Conservation (phyloP, 1,140 invertebrate species). For the Bombyx mandarina region DNA sequence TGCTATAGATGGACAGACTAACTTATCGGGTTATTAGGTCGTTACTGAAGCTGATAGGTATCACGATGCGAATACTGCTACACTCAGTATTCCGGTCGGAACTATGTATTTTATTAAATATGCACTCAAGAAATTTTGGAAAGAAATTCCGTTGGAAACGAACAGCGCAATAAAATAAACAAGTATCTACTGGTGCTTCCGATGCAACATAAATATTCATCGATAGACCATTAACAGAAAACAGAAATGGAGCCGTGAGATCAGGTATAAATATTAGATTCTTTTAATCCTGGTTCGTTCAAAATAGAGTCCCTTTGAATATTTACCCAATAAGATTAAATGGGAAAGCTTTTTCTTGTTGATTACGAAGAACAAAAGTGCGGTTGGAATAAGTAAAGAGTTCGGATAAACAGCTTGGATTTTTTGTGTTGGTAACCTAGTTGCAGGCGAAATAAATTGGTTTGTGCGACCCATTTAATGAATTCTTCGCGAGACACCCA, state of each 20-base stretch:
- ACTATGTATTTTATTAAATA: too few relatives aligned
- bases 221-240: neutral
- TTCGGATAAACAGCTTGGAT: constrained; percentile 17
- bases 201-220: neutral
- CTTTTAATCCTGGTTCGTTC: neutral
- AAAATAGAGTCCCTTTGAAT: constrained; percentile 15
- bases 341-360: constrained; percentile 30
- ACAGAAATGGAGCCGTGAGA: neutral
- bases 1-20: too few relatives aligned
- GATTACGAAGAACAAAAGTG: constrained; percentile 26
- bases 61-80: too few relatives aligned
- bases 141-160: too few relatives aligned
- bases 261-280: neutral
- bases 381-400: constrained; percentile 28
- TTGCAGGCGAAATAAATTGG: constrained; percentile 8
- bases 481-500: neutral
- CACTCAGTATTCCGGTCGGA: too few relatives aligned
- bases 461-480: constrained; percentile 4
- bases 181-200: neutral
- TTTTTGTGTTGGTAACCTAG: constrained; percentile 14
- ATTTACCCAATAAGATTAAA: constrained; percentile 22
- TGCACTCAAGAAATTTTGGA: too few relatives aligned
- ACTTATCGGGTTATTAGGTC: too few relatives aligned
- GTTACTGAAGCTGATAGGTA: too few relatives aligned
- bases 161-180: neutral